A percentile compares a stretch with the other conserved stretches of the same genome.
Evolutionary conservation across 2,113 vertebrate genomes (phyloP).

Genomic region (Limnothrissa miodon): DNA sequence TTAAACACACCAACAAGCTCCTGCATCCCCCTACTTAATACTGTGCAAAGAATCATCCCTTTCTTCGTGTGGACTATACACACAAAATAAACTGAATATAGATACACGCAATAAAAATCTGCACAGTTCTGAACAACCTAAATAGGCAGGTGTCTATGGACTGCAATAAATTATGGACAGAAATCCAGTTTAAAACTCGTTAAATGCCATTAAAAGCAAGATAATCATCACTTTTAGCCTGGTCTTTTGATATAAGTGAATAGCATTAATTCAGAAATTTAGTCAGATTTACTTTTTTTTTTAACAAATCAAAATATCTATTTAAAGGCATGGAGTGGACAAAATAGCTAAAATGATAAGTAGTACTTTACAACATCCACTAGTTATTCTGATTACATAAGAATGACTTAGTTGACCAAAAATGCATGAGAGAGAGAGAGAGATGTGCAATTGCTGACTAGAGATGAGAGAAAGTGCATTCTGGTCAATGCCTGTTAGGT

Average conservation of each 20-base stretch:
- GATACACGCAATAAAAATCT: background rate
- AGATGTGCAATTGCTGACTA: background rate
- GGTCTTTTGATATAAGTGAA: background rate
- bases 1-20: conserved; percentile 32
- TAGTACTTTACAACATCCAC: background rate
- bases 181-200: background rate
- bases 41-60: background rate
- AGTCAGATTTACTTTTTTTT: background rate
- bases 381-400: background rate
- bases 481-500: conserved; percentile 33
- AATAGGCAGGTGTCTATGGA: background rate
- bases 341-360: background rate
- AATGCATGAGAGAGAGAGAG: background rate
- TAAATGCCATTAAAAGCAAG: background rate
- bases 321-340: background rate
- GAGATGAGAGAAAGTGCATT: conserved; percentile 26
- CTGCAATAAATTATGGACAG: background rate
- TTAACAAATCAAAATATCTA: background rate
- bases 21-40: background rate
- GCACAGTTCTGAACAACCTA: background rate
- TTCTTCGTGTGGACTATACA: background rate
- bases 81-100: background rate
- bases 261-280: background rate
- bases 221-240: background rate
- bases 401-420: background rate